phyloP scores from a whole-genome alignment of 2,113 vertebrate genomes.

The Amphilophus citrinellus region DNA sequence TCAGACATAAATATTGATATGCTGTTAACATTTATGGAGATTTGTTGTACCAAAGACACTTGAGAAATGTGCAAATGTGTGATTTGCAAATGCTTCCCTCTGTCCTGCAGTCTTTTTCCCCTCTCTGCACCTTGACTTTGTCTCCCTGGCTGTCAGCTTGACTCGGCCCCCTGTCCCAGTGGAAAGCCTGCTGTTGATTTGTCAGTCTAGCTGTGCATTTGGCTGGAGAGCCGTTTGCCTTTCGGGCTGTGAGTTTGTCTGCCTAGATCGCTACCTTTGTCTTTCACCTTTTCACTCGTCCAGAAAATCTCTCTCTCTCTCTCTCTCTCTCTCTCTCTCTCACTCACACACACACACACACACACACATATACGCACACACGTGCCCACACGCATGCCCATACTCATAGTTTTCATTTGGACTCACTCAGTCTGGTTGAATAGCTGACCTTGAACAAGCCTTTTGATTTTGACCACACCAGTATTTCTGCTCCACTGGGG shows the following conservation, averaged over 20 bases:
- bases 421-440: conserved; percentile 35
- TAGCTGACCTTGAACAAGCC: conserved; percentile 50
- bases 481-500: conserved; percentile 41
- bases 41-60: neutral
- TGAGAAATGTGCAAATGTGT: neutral
- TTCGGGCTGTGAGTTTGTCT: conserved; percentile 34
- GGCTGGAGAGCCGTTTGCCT: conserved; percentile 31
- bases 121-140: neutral
- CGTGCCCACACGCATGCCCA: neutral
- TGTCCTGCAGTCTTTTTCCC: conserved; percentile 11
- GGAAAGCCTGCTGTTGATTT: conserved; percentile 37
- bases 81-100: neutral
- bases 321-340: neutral
- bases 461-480: conserved; percentile 50
- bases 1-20: no score
- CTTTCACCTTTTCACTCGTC: conserved; percentile 26
- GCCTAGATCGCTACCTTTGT: conserved; percentile 33
- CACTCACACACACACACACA: no score
- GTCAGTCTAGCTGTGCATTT: conserved; percentile 36
- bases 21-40: neutral
- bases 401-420: conserved; percentile 14
- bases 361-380: no score
- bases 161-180: neutral
- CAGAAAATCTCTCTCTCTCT: neutral
- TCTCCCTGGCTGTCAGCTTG: conserved; percentile 32